phyloP scores from a whole-genome alignment of 2,113 vertebrate genomes.

The Hypanus sabinus region DNA sequence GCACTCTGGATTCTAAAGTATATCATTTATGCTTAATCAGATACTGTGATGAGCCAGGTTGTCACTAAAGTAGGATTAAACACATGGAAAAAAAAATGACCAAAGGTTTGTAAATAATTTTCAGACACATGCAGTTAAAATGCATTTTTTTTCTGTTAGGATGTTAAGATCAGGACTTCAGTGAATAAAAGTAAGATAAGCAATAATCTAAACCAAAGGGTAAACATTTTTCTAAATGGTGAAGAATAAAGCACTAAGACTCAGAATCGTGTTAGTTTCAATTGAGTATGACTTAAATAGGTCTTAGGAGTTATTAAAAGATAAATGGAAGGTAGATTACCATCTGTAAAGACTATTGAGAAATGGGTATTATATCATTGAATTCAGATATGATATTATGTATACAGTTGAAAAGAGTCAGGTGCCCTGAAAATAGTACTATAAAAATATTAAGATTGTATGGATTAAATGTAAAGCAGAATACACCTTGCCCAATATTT shows the following conservation, averaged over 20 bases:
- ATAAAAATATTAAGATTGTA: not conserved
- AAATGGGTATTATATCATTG: not conserved
- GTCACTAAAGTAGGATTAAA: not conserved
- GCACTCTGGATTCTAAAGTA: not conserved
- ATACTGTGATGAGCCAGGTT: not conserved
- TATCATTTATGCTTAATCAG: not conserved
- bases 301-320: not conserved
- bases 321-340: not conserved
- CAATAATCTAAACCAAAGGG: not conserved
- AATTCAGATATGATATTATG: not conserved
- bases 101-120: not conserved
- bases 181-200: not conserved
- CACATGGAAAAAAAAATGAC: not conserved
- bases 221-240: not conserved
- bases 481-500: not conserved
- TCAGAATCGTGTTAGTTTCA: not conserved
- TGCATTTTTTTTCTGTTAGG: not conserved
- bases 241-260: not conserved
- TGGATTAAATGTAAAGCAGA: not conserved
- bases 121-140: not conserved
- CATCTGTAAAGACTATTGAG: not conserved
- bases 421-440: not conserved
- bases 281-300: not conserved
- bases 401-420: not conserved
- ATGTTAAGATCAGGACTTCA: not conserved